phyloP scores from a whole-genome alignment of 2,888 invertebrate genomes.

The Thecophora atra region DNA sequence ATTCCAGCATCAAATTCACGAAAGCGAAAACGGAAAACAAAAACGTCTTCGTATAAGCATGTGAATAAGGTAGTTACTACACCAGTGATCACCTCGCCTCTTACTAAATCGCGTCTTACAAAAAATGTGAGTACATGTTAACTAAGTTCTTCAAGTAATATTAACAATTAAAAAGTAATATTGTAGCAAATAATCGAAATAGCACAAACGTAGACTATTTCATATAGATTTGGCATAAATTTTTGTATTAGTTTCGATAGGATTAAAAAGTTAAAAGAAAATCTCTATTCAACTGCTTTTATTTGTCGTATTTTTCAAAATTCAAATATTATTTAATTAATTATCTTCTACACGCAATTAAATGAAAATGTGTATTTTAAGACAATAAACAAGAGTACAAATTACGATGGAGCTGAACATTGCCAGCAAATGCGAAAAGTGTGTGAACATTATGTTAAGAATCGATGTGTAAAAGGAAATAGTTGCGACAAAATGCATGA shows the following conservation, averaged over 20 bases:
- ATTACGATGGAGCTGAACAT: not conserved
- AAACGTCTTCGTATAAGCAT: not conserved
- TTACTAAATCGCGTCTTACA: not conserved
- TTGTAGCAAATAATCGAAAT: too few relatives aligned
- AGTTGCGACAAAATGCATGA: constrained; percentile 94
- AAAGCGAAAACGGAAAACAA: too few relatives aligned
- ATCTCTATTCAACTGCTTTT: too few relatives aligned
- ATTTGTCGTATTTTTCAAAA: too few relatives aligned
- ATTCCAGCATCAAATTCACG: too few relatives aligned
- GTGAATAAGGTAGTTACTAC: not conserved
- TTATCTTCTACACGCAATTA: too few relatives aligned
- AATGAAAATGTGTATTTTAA: too few relatives aligned
- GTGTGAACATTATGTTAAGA: constrained; percentile 93
- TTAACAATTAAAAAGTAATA: too few relatives aligned
- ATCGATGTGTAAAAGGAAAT: constrained; percentile 89
- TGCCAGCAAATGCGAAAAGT: constrained; percentile 72
- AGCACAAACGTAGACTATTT: not conserved
- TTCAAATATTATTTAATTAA: too few relatives aligned
- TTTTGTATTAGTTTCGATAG: not conserved
- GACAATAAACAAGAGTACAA: constrained; percentile 5
- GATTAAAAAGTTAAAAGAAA: too few relatives aligned
- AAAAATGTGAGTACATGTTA: not conserved
- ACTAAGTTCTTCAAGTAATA: not conserved
- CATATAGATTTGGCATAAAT: not conserved
- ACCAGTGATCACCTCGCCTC: not conserved